These are phyloP conservation scores for Lutraria rhynchaena DNA, from an alignment of 1,140 invertebrate genomes.

Conservation along the genomic window DNA sequence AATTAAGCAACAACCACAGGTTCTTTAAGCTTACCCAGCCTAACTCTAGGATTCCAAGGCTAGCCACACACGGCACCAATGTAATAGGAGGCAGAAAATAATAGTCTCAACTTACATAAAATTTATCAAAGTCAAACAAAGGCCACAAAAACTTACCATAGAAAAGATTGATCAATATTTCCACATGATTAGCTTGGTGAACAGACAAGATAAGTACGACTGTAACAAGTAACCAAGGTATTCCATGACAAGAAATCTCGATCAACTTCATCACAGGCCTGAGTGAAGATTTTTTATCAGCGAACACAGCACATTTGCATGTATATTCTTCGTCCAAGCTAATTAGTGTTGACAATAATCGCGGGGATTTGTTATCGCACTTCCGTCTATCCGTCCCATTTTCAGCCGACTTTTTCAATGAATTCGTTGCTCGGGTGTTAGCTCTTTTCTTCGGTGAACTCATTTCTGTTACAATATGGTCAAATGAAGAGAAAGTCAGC, in stretches of 20 bases:
- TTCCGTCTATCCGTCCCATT: neutral
- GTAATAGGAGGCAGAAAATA: too few species aligned
- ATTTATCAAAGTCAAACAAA: too few species aligned
- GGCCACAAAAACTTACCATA: too few species aligned
- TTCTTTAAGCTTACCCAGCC: too few species aligned
- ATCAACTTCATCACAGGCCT: constrained; percentile 81
- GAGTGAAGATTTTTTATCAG: constrained; percentile 67
- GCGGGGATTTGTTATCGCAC: neutral
- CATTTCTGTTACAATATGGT: neutral
- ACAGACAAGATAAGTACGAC: constrained; percentile 89
- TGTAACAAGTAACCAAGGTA: constrained; percentile 90
- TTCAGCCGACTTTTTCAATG: neutral
- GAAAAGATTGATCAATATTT: constrained; percentile 93
- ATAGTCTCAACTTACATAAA: too few species aligned
- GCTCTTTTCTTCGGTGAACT: neutral
- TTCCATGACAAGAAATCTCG: constrained; percentile 95
- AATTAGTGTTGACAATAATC: constrained; percentile 56
- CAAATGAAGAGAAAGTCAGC: too few species aligned
- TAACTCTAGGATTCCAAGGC: too few species aligned
- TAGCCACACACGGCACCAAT: too few species aligned
- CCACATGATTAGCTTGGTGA: constrained; percentile 86
- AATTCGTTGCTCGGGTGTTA: neutral
- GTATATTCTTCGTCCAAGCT: constrained; percentile 64
- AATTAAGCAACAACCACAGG: too few species aligned
- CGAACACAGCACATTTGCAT: constrained; percentile 72